Evolutionary conservation across 2,113 vertebrate species (phyloP).

Genomic region (Regulus satrapa): DNA sequence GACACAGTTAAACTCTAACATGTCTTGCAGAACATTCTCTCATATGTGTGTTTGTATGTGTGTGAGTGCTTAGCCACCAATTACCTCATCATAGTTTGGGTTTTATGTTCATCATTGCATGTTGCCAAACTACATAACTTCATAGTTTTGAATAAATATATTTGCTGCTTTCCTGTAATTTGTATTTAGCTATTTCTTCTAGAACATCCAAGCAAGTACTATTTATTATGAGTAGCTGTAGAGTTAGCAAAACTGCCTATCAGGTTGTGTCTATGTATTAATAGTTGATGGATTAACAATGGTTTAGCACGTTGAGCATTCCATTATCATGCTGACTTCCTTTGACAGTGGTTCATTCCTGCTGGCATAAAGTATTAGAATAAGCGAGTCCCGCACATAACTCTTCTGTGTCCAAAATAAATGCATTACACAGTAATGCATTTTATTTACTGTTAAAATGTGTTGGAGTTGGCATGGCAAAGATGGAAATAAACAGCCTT

Average conservation of each 20-base stretch:
- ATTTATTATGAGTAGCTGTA: conserved; percentile 59
- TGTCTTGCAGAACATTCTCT: conserved; percentile 36
- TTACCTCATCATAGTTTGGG: conserved; percentile 50
- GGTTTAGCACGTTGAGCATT: conserved; percentile 73
- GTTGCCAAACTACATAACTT: conserved; percentile 57
- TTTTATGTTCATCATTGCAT: conserved; percentile 74
- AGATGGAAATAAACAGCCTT: conserved; percentile 13
- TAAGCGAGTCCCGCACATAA: conserved; percentile 58
- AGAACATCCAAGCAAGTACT: conserved; percentile 51
- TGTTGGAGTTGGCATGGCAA: conserved; percentile 72
- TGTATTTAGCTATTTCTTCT: conserved; percentile 38
- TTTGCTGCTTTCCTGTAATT: conserved; percentile 54
- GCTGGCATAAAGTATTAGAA: conserved; percentile 76
- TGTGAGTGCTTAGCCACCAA: conserved; percentile 51
- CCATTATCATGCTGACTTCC: conserved; percentile 76
- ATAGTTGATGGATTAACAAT: conserved; percentile 63
- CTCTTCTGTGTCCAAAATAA: conserved; percentile 67
- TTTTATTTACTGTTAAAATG: conserved; percentile 71
- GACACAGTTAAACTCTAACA: conserved; percentile 64
- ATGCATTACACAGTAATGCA: conserved; percentile 76
- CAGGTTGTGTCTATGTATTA: conserved; percentile 56
- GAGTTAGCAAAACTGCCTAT: conserved; percentile 48
- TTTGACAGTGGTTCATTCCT: conserved; percentile 72
- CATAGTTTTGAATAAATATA: conserved; percentile 62
- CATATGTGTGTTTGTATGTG: conserved; percentile 49